phyloP scores from a whole-genome alignment of 2,888 invertebrate species.

The Strigamia transsilvanica region DNA sequence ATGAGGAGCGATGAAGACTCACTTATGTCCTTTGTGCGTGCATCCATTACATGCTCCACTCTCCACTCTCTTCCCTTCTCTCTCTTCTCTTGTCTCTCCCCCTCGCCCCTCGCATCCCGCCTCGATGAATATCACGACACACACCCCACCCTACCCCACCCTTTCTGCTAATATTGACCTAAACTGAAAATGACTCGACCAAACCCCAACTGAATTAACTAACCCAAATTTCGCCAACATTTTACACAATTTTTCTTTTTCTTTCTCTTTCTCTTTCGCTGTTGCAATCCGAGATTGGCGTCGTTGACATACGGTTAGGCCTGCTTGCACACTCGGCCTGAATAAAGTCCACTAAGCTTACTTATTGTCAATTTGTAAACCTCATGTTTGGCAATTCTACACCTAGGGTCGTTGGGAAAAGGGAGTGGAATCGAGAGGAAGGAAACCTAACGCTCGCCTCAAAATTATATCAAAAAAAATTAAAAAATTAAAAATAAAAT shows the following conservation, averaged over 20 bases:
- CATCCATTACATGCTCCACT: conserved; percentile 8
- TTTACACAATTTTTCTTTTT: no score
- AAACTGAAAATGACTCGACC: conserved; percentile 8
- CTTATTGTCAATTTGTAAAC: background rate
- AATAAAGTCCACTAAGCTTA: background rate
- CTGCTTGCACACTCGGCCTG: background rate
- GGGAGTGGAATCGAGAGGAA: background rate
- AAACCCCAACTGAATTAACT: conserved; percentile 1
- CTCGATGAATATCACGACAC: conserved; percentile 8
- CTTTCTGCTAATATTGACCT: conserved; percentile 2
- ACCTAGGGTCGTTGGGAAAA: background rate
- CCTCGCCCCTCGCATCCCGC: background rate
- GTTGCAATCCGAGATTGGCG: background rate
- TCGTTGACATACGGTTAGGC: background rate
- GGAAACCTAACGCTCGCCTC: background rate
- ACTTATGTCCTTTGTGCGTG: conserved; percentile 8
- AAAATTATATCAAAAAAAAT: no score
- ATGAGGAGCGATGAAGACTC: background rate
- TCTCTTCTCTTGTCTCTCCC: no score
- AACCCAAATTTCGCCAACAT: background rate
- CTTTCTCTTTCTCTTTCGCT: no score
- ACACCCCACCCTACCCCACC: background rate
- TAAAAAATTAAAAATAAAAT: background rate
- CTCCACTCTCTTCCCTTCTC: background rate
- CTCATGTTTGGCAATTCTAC: conserved; percentile 2